Base-by-base conservation (phyloP, 2,797 vertebrate species). In the Chelon auratus region DNA sequence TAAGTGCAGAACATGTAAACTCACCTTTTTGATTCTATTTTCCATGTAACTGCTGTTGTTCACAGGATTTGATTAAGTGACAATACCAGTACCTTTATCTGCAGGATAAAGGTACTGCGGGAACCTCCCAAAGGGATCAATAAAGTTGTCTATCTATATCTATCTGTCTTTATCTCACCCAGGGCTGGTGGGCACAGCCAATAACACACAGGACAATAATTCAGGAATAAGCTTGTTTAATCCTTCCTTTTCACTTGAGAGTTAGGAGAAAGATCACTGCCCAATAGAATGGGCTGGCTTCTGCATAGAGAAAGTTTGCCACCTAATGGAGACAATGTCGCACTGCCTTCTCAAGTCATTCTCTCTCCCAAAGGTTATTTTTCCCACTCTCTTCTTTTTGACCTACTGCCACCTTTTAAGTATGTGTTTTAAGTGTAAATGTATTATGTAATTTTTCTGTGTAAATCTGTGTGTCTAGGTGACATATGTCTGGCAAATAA, bases 281-380 rank as follows among this genome's bases (percentile, higher is more conserved):
- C 30, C 15, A 10, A 3, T 5, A 52, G 7, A 18, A 26, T 39
- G 42, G 61, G 42, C 42, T 54, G 39, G 22, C 42, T 62, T 55
- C 77, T 86, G 56, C 67, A 63, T 83, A 78, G 91, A 83, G 80
- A 80, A 78, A 89, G 83, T 79, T 83, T 90, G 92, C 92, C 94
- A 92, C 83, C 94, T 93, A 86, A 77, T 94, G 95, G 94, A 84
- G 68, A 84, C 17, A 57, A 14, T 18, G 15, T 15, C 62, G 51
- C 55, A 83, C 66, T 89, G 48, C 76, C 1, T 40, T 60, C 1
- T 1, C 56, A 8, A 50, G 39, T 52, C 9, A n/a, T 48, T 62
- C 2, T 54, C 3, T 56, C 8, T 52, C 15, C 15, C 9, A 67
- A 37, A 33, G 12, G 22, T 7, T 58, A 36, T 1, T 55, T 60